Conservation (phyloP, 2,113 vertebrate species). For the Xiphophorus hellerii region DNA sequence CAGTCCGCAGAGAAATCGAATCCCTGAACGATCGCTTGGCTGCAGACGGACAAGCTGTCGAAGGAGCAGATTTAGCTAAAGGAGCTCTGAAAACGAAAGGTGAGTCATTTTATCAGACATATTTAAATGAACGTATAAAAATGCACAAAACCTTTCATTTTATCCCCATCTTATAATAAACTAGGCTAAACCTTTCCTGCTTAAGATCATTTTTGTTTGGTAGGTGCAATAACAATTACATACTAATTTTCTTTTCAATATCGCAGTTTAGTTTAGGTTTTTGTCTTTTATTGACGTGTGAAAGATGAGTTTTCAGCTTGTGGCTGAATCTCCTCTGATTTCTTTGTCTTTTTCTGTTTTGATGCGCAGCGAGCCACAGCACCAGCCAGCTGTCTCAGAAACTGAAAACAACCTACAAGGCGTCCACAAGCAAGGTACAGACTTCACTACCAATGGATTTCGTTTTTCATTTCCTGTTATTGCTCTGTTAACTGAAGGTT, state of each 20-base stretch:
- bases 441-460: neutral
- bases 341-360: neutral
- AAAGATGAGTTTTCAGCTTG: too few species aligned
- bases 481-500: neutral
- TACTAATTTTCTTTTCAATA: neutral
- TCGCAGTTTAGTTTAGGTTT: too few species aligned
- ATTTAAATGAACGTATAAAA: neutral
- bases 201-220: neutral
- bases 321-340: neutral
- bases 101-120: slow-evolving; percentile 41
- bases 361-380: slow-evolving; percentile 92
- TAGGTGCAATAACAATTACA: neutral
- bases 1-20: slow-evolving; percentile 96
- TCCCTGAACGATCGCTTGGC: slow-evolving; percentile 93
- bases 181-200: too few species aligned
- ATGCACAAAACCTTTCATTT: neutral
- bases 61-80: slow-evolving; percentile 93
- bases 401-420: slow-evolving; percentile 99
- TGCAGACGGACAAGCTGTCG: slow-evolving; percentile 90
- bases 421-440: slow-evolving; percentile 97
- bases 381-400: slow-evolving; percentile 99
- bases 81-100: slow-evolving; percentile 98
- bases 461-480: neutral
- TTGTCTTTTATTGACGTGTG: too few species aligned
- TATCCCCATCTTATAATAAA: too few species aligned